Percentiles rank a stretch among this genome's conserved stretches.
Conservation (phyloP, 2,797 vertebrate species). For the Orientallactaga sibirica region DNA sequence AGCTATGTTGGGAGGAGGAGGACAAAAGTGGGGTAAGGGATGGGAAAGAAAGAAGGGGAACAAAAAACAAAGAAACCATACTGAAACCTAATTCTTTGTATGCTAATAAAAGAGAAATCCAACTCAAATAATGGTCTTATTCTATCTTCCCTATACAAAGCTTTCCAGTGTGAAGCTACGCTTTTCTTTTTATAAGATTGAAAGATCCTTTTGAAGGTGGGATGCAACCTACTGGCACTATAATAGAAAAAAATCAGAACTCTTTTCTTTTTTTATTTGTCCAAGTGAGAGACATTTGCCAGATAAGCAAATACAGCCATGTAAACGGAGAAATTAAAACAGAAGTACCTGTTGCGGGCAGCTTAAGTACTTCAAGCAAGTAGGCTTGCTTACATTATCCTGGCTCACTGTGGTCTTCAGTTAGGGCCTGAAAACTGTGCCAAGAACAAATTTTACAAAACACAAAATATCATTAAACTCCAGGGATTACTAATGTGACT, state of each 20-base stretch:
- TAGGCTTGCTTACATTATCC: not conserved
- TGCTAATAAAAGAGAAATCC: constrained; percentile 20
- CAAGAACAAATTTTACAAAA: not conserved
- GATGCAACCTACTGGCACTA: not conserved
- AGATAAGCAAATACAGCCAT: not conserved
- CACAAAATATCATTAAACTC: not conserved
- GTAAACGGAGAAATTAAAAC: not conserved
- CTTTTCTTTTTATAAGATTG: constrained; percentile 3
- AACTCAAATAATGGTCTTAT: not conserved
- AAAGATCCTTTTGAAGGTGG: not conserved
- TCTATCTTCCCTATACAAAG: not conserved
- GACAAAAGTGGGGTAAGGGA: too few relatives aligned
- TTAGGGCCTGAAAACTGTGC: not conserved
- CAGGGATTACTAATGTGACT: not conserved
- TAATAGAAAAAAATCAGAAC: not conserved
- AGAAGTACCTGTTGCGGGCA: not conserved
- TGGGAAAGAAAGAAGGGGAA: too few relatives aligned
- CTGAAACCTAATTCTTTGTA: too few relatives aligned
- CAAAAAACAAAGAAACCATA: too few relatives aligned
- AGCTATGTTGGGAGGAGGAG: too few relatives aligned
- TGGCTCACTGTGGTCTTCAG: not conserved
- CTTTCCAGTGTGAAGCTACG: not conserved
- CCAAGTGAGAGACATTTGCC: not conserved
- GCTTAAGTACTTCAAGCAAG: not conserved
- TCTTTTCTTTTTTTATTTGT: not conserved